These are phyloP conservation scores for Lethocerus indicus DNA, from an alignment of 1,140 invertebrate species.

Conservation along the genomic window DNA sequence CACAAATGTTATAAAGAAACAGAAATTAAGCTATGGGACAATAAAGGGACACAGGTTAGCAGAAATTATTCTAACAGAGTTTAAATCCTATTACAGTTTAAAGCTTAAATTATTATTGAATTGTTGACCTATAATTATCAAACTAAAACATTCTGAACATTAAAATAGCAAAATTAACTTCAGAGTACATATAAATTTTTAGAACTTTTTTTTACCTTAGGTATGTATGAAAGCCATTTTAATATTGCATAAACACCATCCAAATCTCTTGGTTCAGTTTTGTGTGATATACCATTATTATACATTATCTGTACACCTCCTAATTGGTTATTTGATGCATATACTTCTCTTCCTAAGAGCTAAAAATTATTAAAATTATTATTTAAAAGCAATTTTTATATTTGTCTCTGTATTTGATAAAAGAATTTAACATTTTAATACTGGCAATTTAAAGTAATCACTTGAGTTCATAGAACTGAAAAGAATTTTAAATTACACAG, in stretches of 20 bases:
- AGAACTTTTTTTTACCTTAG: no score
- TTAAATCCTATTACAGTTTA: neutral
- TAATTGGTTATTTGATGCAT: slow-evolving; percentile 96
- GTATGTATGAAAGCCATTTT: slow-evolving; percentile 65
- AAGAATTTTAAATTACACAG: no score
- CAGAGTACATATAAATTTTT: no score
- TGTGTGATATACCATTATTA: slow-evolving; percentile 91
- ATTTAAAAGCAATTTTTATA: no score
- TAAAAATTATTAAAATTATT: no score
- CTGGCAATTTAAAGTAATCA: no score
- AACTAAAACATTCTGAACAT: neutral
- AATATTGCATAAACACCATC: slow-evolving; percentile 85
- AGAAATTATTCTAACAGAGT: neutral
- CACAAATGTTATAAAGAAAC: neutral
- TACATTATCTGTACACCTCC: slow-evolving; percentile 96
- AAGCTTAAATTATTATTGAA: neutral
- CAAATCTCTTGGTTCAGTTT: slow-evolving; percentile 73
- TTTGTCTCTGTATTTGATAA: no score
- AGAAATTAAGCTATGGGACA: no score
- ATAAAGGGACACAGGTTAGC: no score
- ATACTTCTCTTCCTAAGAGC: slow-evolving; percentile 80
- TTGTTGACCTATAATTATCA: neutral
- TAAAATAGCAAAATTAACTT: neutral
- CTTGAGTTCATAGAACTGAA: no score
- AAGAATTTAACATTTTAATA: no score